phyloP scores from a whole-genome alignment of 2,797 vertebrate genomes.

The Coendou prehensilis region DNA sequence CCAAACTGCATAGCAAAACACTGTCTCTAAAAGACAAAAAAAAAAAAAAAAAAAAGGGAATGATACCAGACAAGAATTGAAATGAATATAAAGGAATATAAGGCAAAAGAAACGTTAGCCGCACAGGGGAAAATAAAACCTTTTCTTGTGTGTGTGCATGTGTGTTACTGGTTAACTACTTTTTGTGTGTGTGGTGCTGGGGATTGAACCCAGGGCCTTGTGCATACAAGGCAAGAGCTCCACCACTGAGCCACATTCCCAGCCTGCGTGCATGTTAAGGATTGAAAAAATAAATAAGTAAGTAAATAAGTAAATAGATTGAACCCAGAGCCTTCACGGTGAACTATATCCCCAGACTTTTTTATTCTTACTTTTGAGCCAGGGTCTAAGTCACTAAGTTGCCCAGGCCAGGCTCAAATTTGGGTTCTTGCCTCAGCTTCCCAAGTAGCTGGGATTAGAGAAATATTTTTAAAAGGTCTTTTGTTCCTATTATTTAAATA shows the following conservation, averaged over 20 bases:
- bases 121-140: neutral
- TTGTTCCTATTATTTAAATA: neutral
- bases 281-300: too few relatives aligned
- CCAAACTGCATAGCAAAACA: too few relatives aligned
- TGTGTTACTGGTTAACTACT: too few relatives aligned
- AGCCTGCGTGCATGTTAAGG: too few relatives aligned
- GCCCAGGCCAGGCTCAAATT: neutral
- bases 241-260: too few relatives aligned
- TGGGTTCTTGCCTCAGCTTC: neutral
- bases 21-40: too few relatives aligned
- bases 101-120: neutral
- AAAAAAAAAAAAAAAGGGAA: too few relatives aligned
- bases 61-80: neutral
- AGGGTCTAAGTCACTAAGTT: neutral
- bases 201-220: too few relatives aligned
- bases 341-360: neutral
- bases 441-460: neutral
- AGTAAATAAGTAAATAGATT: too few relatives aligned
- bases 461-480: neutral
- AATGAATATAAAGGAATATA: neutral
- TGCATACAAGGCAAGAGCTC: too few relatives aligned
- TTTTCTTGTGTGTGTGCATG: too few relatives aligned
- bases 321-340: neutral
- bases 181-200: neutral
- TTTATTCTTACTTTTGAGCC: neutral